Evolutionary conservation across 2,888 invertebrate genomes (phyloP).

Genomic region (Agonum fuliginosum): DNA sequence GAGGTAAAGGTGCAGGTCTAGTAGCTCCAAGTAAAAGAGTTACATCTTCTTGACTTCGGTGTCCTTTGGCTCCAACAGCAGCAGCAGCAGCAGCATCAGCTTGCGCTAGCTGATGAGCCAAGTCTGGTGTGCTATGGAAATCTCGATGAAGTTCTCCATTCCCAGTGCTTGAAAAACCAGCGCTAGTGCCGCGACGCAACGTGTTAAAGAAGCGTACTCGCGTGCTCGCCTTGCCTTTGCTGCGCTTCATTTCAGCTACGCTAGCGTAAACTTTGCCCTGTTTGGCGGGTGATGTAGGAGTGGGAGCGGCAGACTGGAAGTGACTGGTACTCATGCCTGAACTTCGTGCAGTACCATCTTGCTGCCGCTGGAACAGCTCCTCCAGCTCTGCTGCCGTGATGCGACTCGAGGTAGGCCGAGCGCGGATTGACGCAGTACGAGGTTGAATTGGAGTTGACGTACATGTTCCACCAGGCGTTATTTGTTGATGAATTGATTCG

Average conservation of each 20-base stretch:
- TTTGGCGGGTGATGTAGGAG: constrained; percentile 81
- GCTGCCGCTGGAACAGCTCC: constrained; percentile 92
- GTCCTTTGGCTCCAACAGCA: constrained; percentile 71
- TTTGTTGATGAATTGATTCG: constrained; percentile 83
- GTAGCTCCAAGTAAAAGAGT: constrained; percentile 68
- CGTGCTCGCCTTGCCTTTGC: constrained; percentile 81
- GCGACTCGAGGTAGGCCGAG: constrained; percentile 89
- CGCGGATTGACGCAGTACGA: constrained; percentile 93
- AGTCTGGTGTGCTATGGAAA: constrained; percentile 93
- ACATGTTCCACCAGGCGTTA: constrained; percentile 72
- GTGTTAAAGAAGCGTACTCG: constrained; percentile 73
- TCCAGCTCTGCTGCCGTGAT: constrained; percentile 94
- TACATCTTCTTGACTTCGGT: constrained; percentile 84
- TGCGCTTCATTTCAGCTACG: constrained; percentile 96
- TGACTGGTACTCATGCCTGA: constrained; percentile 82
- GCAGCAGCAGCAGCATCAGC: constrained; percentile 62
- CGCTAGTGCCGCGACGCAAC: constrained; percentile 71
- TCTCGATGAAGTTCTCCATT: constrained; percentile 81
- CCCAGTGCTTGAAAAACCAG: constrained; percentile 61
- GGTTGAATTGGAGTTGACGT: constrained; percentile 80
- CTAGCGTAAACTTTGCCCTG: constrained; percentile 87
- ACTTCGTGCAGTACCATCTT: constrained; percentile 69
- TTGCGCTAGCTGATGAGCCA: constrained; percentile 74
- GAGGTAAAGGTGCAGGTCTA: constrained; percentile 78
- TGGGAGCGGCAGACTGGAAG: constrained; percentile 80